phyloP scores from a whole-genome alignment of 2,888 invertebrate genomes.

The Rhamnusium bicolor region DNA sequence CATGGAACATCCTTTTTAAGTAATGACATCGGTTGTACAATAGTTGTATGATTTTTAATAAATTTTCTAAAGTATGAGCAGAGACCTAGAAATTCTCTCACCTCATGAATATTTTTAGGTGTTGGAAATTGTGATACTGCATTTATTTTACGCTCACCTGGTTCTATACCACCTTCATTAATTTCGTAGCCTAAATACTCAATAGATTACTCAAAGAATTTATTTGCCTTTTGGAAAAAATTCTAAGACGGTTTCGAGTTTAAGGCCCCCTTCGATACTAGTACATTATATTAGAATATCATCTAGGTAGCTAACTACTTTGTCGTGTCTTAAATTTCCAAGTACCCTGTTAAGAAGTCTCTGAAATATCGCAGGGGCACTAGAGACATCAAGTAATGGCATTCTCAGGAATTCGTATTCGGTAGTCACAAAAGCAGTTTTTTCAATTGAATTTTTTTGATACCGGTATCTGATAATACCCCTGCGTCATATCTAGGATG shows the following conservation, averaged over 20 bases:
- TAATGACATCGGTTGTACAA: constrained; percentile 51
- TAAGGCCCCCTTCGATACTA: constrained; percentile 26
- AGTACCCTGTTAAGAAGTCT: constrained; percentile 61
- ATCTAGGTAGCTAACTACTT: constrained; percentile 58
- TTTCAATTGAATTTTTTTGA: constrained; percentile 48
- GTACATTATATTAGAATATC: constrained; percentile 56
- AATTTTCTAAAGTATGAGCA: constrained; percentile 57
- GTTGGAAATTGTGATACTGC: constrained; percentile 57
- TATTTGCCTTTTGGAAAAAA: constrained; percentile 11
- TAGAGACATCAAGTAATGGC: constrained; percentile 63
- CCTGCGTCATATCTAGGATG: constrained; percentile 57
- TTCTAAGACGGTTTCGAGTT: constrained; percentile 2
- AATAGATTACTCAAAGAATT: constrained; percentile 54
- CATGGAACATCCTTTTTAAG: constrained; percentile 46
- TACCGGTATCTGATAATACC: constrained; percentile 61
- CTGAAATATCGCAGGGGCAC: constrained; percentile 63
- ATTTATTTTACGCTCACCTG: constrained; percentile 54
- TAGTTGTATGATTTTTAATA: constrained; percentile 51
- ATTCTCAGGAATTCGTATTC: no score
- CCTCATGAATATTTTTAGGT: constrained; percentile 53
- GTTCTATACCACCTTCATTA: constrained; percentile 53
- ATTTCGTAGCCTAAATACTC: constrained; percentile 62
- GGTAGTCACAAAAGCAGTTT: constrained; percentile 61
- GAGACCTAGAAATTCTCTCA: constrained; percentile 57
- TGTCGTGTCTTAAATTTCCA: constrained; percentile 54